Base-by-base conservation (phyloP, 2,113 vertebrate species). In the Proteles cristata region DNA sequence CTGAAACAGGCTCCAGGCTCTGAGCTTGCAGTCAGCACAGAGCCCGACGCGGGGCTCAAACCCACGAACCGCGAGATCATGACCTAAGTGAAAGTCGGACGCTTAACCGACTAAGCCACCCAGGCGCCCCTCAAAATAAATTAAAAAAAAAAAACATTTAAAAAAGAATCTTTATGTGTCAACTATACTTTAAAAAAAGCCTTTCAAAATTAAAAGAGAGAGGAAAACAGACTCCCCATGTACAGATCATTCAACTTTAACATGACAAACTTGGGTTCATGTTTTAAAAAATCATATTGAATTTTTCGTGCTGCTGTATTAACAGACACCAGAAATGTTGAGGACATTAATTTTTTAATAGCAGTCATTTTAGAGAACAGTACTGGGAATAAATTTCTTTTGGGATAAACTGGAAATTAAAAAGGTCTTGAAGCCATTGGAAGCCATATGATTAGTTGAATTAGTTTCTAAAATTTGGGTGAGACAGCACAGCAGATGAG, bases 371-470 rank as follows among this genome's bases (percentile, higher is more conserved):
- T 50, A 53, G 39, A 88, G 61, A 93, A 77, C 5, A 61, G 14
- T 28, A 19, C 9, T 45, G 23, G 73, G 94, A 90, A 66, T 26
- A 19, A 23, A 93, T 65, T 45, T 93, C 3, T 81, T 89, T 90
- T 35, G 61, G 65, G 83, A 87, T 81, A 79, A 89, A 31, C 11
- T 77, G 17, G 31, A 93, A 82, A 77, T 88, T 77, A 66, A 88
- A 88, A 94, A 58, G 87, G 16, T 61, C 80, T 73, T 88, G 69
- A 88, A 90, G 77, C 19, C 82, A 79, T 93, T 63, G 82, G 77
- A 96, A 88, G 25, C 12, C 26, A 80, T 31, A 80, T 35, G 53
- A 66, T 53, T 87, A 73, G 39, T 61, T 90, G 79, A 61, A 31
- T 87, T 88, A 26, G 11, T 88, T 90, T 94, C 58, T 66, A 81